phyloP scores from a whole-genome alignment of 2,888 invertebrate genomes.

The Hofmannophila pseudospretella region DNA sequence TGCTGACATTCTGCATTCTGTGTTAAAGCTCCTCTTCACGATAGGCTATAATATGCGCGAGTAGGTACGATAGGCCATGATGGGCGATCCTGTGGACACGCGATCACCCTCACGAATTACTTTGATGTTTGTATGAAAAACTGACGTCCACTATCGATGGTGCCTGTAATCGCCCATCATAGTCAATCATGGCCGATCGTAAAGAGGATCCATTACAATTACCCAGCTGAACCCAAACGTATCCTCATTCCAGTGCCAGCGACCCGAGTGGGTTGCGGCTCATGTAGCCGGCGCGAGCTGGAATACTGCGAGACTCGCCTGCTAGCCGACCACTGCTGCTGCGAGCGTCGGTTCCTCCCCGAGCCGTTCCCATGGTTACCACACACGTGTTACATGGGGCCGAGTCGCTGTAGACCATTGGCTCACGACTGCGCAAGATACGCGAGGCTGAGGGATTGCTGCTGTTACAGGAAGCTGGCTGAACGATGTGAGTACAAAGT shows the following conservation, averaged over 20 bases:
- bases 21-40: no score
- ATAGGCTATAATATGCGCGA: no score
- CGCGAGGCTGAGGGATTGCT: constrained; percentile 80
- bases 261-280: constrained; percentile 75
- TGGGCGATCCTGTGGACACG: no score
- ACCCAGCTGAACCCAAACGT: no score
- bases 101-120: no score
- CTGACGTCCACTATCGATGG: no score
- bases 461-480: constrained; percentile 79
- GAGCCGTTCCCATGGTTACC: constrained; percentile 83
- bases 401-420: constrained; percentile 77
- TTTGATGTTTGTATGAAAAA: no score
- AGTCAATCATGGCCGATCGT: no score
- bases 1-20: no score
- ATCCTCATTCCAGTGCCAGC: constrained; percentile 37
- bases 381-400: constrained; percentile 82
- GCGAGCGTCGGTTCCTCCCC: constrained; percentile 76
- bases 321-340: constrained; percentile 74
- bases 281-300: constrained; percentile 78
- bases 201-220: no score
- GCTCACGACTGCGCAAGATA: constrained; percentile 81
- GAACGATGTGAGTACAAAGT: constrained; percentile 79
- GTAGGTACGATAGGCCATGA: no score
- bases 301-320: constrained; percentile 80
- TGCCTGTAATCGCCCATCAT: no score